phyloP scores from a whole-genome alignment of 2,797 vertebrate species.

The Apodemus agrarius region DNA sequence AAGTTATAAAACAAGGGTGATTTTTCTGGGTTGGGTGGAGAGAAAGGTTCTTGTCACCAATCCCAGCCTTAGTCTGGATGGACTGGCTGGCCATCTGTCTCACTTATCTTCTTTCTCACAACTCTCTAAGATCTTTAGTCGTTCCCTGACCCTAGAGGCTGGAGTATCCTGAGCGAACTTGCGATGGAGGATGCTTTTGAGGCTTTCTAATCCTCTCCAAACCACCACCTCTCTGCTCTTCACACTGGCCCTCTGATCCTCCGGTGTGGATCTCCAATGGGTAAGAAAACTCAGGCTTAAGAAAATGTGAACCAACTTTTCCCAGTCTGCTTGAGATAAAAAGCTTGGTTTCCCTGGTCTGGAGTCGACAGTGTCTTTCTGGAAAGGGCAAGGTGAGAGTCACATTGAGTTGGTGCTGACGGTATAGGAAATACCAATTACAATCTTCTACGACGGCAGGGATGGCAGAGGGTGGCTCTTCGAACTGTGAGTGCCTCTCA shows the following conservation, averaged over 20 bases:
- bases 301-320: not conserved
- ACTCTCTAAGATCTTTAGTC: not conserved
- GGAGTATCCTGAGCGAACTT: fast-evolving
- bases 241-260: not conserved
- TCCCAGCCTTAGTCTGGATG: not conserved
- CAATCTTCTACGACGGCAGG: fast-evolving
- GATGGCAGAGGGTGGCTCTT: fast-evolving
- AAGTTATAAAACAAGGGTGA: not conserved
- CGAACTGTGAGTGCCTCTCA: too few relatives aligned
- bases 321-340: not conserved
- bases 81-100: fast-evolving
- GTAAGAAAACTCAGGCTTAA: not conserved
- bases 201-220: fast-evolving
- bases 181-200: fast-evolving
- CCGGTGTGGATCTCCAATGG: fast-evolving
- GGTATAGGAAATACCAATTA: fast-evolving
- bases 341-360: not conserved
- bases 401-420: not conserved
- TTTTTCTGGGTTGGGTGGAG: not conserved
- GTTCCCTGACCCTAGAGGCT: too few relatives aligned
- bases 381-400: not conserved
- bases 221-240: fast-evolving
- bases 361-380: not conserved
- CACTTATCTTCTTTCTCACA: fast-evolving
- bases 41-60: not conserved